Evolutionary conservation across 2,797 vertebrate species (phyloP).

Genomic region (Tenualosa thibaudeaui): DNA sequence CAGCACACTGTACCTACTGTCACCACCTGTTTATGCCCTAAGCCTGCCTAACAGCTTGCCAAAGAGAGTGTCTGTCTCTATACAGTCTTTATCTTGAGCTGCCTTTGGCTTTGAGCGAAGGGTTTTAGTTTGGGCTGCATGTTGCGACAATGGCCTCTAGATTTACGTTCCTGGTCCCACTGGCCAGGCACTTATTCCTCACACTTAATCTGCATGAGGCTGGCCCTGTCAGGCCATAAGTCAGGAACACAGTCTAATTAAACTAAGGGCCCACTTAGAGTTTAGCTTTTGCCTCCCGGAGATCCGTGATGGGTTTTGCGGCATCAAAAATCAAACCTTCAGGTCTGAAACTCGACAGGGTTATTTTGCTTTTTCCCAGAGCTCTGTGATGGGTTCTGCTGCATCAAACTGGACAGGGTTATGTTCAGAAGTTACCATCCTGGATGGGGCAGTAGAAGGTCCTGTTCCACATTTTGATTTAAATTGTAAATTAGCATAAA

Average conservation of each 20-base stretch:
- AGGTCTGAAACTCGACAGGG: not conserved
- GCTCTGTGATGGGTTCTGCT: not conserved
- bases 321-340: not conserved
- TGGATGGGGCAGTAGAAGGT: no score
- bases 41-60: not conserved
- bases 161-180: conserved; percentile 50
- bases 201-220: conserved; percentile 31
- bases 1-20: not conserved
- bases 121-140: not conserved
- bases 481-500: no score
- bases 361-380: not conserved
- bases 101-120: conserved; percentile 15
- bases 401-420: not conserved
- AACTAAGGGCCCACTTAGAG: conserved; percentile 24
- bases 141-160: not conserved
- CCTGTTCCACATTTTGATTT: no score
- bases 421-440: not conserved
- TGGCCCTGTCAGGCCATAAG: conserved; percentile 36
- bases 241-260: conserved; percentile 44
- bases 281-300: not conserved
- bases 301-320: not conserved
- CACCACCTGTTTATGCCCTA: not conserved
- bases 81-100: not conserved
- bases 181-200: conserved; percentile 36
- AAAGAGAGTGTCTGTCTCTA: not conserved